Base-by-base conservation (phyloP, 2,113 vertebrate genomes). In the Isurus oxyrinchus region DNA sequence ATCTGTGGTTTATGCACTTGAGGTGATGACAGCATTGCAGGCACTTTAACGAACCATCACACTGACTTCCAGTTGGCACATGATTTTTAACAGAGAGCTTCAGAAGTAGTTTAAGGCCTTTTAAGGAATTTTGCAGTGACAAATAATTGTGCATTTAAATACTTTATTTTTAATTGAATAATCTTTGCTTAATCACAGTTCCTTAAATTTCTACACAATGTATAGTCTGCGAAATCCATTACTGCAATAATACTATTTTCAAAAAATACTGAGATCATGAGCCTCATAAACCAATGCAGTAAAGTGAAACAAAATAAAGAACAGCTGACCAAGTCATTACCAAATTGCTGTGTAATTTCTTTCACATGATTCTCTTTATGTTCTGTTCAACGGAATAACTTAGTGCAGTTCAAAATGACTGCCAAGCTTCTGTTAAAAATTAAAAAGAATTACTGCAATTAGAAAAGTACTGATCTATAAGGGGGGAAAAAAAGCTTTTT, bases 281-380 rank as follows among this genome's bases (percentile, higher is more conserved):
- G 67, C 40, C 94, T 95, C 44, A 95, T 95, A 95, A 95, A 95
- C 44, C 49, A 31, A 95, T 95, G 66, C 49, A 53, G 67, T 97
- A 97, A 97, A 97, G 98, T 97, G 97, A 97, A 97, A 97, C 97
- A 98, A 98, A 98, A 98, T 98, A 98, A 98, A 98, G 98, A 98
- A 98, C 97, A 98, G 98, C 98, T 99, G 98, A 98, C 98, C 98
- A 95, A 72, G 94, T 95, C 94, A 95, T 95, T 95, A 95, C 49
- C 49, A 98, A 98, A 98, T 98, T 98, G 98, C 98, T 97, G 97
- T 97, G 98, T 99, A 99, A 99, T 99, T 99, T 98, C 97, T 99
- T 98, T 98, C 98, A 98, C 98, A 98, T 99, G 99, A 99, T 99
- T 99, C 98, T 99, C 98, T 99, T 99, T 98, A 98, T 98, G 98